These are phyloP conservation scores for Antechinus flavipes DNA, from an alignment of 2,113 vertebrate genomes.

Conservation along the genomic window DNA sequence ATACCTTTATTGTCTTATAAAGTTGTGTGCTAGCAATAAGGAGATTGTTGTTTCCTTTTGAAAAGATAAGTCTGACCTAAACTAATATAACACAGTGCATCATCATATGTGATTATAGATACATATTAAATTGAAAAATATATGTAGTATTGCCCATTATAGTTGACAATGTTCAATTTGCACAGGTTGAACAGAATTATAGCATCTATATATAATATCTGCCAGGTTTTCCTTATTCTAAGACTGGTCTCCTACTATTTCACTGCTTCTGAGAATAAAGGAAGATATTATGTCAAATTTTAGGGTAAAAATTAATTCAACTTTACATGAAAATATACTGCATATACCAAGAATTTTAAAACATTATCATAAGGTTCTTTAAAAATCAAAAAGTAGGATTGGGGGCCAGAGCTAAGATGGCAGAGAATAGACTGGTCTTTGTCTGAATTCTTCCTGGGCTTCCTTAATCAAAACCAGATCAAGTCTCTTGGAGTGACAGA, in stretches of 20 bases:
- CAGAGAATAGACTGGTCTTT: no score
- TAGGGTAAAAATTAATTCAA: not conserved
- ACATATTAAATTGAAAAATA: not conserved
- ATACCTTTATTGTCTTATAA: not conserved
- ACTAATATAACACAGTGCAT: not conserved
- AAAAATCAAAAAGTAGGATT: no score
- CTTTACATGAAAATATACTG: not conserved
- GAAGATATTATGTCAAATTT: constrained; percentile 17
- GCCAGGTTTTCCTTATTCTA: not conserved
- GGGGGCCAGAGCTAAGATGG: no score
- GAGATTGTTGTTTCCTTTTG: not conserved
- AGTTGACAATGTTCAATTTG: not conserved
- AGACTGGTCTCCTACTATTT: not conserved
- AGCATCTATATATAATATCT: not conserved
- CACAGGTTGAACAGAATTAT: not conserved
- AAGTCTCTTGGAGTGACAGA: no score
- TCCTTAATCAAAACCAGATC: no score
- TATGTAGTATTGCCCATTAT: not conserved
- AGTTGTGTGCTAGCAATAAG: not conserved
- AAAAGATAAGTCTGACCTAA: not conserved
- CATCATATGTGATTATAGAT: not conserved
- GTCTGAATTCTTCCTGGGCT: no score
- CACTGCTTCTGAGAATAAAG: not conserved
- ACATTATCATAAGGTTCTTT: not conserved
- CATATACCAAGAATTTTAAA: not conserved